Evolutionary conservation across 2,888 invertebrate genomes (phyloP).

Genomic region (Tyria jacobaeae): DNA sequence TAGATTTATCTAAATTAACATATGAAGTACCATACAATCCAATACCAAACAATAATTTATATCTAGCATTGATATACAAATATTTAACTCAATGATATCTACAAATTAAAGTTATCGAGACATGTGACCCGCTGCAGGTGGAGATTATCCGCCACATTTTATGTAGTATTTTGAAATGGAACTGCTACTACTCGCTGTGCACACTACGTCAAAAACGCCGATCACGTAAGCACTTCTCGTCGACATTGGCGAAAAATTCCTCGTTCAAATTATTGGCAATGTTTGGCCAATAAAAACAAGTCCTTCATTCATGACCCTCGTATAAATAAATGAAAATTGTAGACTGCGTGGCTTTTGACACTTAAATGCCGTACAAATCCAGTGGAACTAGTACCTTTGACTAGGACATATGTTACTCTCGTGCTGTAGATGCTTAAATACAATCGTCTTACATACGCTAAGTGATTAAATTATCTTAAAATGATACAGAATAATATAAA

Average conservation of each 20-base stretch:
- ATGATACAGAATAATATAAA: too few relatives aligned
- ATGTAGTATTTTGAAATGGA: constrained; percentile 18
- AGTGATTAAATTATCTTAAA: too few relatives aligned
- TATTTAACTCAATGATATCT: constrained; percentile 4
- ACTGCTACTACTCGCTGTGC: too few relatives aligned
- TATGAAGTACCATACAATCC: too few relatives aligned
- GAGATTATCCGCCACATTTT: constrained; percentile 20
- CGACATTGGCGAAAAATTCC: constrained; percentile 20
- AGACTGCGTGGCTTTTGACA: constrained; percentile 7
- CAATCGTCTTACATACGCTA: background rate
- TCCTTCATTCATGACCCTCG: constrained; percentile 15
- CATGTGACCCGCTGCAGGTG: background rate
- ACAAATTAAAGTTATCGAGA: background rate
- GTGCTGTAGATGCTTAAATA: background rate
- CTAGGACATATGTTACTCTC: background rate
- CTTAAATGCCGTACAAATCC: constrained; percentile 6
- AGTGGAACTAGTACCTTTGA: constrained; percentile 1
- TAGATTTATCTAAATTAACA: too few relatives aligned
- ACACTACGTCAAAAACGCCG: constrained; percentile 20
- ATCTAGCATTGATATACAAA: too few relatives aligned
- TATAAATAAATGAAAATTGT: constrained; percentile 11
- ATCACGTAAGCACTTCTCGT: constrained; percentile 25
- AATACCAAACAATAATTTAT: too few relatives aligned
- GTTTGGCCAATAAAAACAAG: constrained; percentile 19
- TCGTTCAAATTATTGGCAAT: constrained; percentile 20